phyloP scores from a whole-genome alignment of 2,888 invertebrate species.

The Aradus depressus region DNA sequence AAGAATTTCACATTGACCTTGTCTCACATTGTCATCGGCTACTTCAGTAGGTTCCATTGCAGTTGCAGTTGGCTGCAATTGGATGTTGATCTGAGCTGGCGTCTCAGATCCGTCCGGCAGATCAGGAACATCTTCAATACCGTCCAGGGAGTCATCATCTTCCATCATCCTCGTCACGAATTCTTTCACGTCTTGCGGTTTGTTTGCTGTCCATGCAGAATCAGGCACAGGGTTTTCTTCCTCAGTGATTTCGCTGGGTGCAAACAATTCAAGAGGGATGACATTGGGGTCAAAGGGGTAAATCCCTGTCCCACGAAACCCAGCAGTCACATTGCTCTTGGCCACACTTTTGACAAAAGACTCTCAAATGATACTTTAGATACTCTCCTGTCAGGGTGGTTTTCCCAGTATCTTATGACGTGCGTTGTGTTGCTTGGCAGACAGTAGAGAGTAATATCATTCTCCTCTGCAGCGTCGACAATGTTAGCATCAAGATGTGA shows the following conservation, averaged over 20 bases:
- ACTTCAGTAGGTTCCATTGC: no score
- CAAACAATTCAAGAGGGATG: conserved; percentile 32
- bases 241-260: conserved; percentile 25
- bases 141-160: no score
- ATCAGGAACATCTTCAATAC: no score
- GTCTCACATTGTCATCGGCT: no score
- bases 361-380: conserved; percentile 33
- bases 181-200: no score
- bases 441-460: conserved; percentile 33
- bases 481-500: conserved; percentile 33
- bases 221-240: conserved; percentile 8
- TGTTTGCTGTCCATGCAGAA: no score
- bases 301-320: conserved; percentile 32
- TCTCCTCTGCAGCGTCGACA: conserved; percentile 32
- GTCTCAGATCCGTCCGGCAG: no score
- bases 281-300: conserved; percentile 32
- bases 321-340: conserved; percentile 32
- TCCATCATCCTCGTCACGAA: no score
- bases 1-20: no score
- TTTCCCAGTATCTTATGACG: conserved; percentile 32
- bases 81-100: no score
- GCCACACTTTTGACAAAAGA: conserved; percentile 30
- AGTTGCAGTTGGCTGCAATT: no score
- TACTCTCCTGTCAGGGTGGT: conserved; percentile 30
- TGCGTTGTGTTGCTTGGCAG: conserved; percentile 36